phyloP scores from a whole-genome alignment of 2,888 invertebrate species.

The Neocrepidodera transversa region DNA sequence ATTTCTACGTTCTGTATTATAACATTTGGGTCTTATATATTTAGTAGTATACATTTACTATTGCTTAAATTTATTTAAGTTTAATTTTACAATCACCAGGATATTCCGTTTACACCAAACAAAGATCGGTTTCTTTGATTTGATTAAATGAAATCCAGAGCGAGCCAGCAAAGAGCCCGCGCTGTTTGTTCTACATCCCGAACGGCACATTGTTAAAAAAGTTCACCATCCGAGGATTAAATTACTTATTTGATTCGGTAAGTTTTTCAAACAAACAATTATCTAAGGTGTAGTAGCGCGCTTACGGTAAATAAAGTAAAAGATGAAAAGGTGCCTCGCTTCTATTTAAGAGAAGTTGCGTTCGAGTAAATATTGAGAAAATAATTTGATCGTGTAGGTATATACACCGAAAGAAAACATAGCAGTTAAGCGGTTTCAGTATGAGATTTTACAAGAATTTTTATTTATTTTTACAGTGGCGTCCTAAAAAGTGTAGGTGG shows the following conservation, averaged over 20 bases:
- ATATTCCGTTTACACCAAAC: not conserved
- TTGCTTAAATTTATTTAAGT: too few species aligned
- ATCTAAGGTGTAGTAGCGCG: constrained; percentile 30
- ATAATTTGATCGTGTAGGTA: constrained; percentile 16
- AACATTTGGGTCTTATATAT: too few species aligned
- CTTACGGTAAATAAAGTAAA: constrained; percentile 12
- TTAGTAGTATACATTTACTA: too few species aligned
- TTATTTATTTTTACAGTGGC: constrained; percentile 12
- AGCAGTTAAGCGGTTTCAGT: constrained; percentile 8
- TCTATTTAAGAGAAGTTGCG: constrained; percentile 10
- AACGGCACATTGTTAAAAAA: constrained; percentile 30
- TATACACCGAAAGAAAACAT: not conserved
- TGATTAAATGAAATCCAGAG: not conserved
- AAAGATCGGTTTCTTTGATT: not conserved
- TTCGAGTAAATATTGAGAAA: constrained; percentile 23
- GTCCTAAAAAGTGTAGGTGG: too few species aligned
- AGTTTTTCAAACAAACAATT: constrained; percentile 31
- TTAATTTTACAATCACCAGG: too few species aligned
- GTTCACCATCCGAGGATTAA: constrained; percentile 33
- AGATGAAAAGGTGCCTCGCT: not conserved
- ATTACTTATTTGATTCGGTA: constrained; percentile 39
- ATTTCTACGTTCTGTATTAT: too few species aligned
- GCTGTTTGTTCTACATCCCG: constrained; percentile 9
- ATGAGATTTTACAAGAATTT: not conserved
- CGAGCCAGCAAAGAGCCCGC: not conserved